Evolutionary conservation across 2,113 vertebrate species (phyloP), one percentile per base, ranked within the genome.

Genomic region (Rhagologus leucostigma): DNA sequence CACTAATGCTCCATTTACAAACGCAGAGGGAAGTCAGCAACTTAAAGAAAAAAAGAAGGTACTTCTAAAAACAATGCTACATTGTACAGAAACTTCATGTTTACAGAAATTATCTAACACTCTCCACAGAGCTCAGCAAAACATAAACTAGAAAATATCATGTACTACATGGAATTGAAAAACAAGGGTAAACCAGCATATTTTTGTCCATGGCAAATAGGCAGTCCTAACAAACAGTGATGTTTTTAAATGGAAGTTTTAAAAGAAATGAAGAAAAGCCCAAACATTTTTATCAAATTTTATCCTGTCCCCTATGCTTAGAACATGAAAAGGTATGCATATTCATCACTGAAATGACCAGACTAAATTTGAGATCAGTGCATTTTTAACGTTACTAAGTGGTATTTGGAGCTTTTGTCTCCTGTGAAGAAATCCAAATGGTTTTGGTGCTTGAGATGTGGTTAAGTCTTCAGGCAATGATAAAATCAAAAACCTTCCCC

Each of bases 161-260:
- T 2, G 7, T 18, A 22, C 30, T 35, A 33, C 11, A 6, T 6
- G 7, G 41, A 59, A 85, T 0, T 57, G 57, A 89, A 91, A 94
- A 53, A 2, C 11, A 84, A 33, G 10, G 29, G 26, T 41, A 44
- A 68, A 78, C 0, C 12, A 49, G 21, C 0, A 0, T 27, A 46
- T 44, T 41, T 87, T 41, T 75, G 24, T 24, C 63, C 30, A 37
- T 1, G 10, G 49, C 19, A 62, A 91, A 60, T 0, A 53, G 21
- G 27, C 18, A 77, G 46, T 47, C 26, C 56, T 57, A 76, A 32
- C 17, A 42, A 53, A 80, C 1, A 69, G 10, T 32, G 22, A 44
- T 23, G 9, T 11, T 92, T 92, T 60, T 30, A 52, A 56, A 89
- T 4, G 0, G 6, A 82, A 74, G 3, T 24, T 73, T 62, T 22